Base-by-base conservation (phyloP, 35 echinoderm and acorn worm species). In the Stichopus chloronotus region DNA sequence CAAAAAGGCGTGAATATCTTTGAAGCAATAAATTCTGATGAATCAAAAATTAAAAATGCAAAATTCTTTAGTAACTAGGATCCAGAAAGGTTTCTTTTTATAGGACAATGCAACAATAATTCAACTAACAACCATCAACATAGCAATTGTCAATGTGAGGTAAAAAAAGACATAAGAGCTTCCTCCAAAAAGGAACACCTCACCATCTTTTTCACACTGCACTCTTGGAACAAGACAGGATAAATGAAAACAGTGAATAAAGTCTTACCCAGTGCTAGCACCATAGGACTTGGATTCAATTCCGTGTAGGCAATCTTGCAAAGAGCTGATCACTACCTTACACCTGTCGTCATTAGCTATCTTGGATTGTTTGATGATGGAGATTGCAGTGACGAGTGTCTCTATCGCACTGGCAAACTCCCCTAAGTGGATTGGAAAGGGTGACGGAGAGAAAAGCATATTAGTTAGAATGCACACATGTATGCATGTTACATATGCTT, bases 261-360 rank as follows among this genome's bases (percentile, higher is more conserved):
- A 53, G 19, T 20, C 90, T 94, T 94, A 96, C 95, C 90, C 92
- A 13, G 97, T 93, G 19, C 78, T 91, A 63, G 95, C 93, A 5
- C 97, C 97, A 59, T 98, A 98, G 11, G 97, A 98, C 76, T 98
- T 98, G 52, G 95, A 93, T 87, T 98, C 97, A 23, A 98, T 98
- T 7, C 97, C 97, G 79, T 96, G 95, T 11, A 98, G 97, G 52
- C 97, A 98, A 84, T 98, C 97, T 68, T 98, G 97, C 3, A 98
- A 91, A 5, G 97, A 98, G 63, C 97, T 96, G 76, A 98, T 93
- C 10, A 98, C 79, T 13, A 98, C 93, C 91, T 98, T 98, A 76
- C 97, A 98, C 4, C 97, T 88, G 95, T 98, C 95, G 87, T 98
- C 97, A 11, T 76, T 90, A 23, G 97, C 95, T 52, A 98, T 94